Evolutionary conservation across 2,113 vertebrate species (phyloP).

Genomic region (Scytalopus superciliaris): DNA sequence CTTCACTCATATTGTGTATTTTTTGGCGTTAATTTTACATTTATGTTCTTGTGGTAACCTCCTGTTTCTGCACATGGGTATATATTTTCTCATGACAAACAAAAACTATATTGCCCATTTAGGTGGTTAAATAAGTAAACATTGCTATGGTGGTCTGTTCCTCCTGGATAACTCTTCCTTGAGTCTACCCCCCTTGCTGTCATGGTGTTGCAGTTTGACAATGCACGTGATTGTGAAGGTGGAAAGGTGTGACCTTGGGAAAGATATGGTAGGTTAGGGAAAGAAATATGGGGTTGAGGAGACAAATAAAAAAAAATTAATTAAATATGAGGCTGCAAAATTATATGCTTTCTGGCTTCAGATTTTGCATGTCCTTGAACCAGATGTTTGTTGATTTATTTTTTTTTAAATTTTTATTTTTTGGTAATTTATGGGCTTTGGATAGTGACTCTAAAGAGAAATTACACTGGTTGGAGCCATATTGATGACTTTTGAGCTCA

Average conservation of each 20-base stretch:
- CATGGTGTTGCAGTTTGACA: neutral
- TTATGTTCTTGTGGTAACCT: neutral
- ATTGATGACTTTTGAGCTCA: neutral
- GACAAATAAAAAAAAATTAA: neutral
- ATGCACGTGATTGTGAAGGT: neutral
- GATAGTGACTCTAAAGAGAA: neutral
- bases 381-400: neutral
- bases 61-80: neutral
- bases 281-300: neutral
- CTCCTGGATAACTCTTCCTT: neutral
- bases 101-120: neutral
- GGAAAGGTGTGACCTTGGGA: neutral
- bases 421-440: neutral
- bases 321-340: neutral
- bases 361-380: neutral
- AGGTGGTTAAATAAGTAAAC: neutral
- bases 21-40: neutral
- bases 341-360: neutral
- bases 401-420: neutral
- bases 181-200: neutral
- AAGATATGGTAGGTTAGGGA: neutral
- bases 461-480: neutral
- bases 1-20: neutral
- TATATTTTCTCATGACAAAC: neutral
- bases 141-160: neutral